Conservation (phyloP, 2,113 vertebrate genomes). For the Tichodroma muraria region DNA sequence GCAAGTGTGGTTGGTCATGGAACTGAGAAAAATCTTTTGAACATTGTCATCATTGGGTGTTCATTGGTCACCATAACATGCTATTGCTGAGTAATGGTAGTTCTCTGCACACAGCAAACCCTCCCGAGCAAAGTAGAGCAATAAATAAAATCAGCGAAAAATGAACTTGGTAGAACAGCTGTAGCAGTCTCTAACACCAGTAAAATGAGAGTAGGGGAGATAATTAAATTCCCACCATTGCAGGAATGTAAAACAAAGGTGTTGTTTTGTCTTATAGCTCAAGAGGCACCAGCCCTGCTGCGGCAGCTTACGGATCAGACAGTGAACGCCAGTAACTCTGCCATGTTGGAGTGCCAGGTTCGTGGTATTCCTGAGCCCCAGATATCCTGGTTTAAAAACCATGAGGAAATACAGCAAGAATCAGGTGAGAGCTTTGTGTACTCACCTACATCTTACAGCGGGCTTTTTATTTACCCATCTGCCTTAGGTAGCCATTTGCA, state of each 20-base stretch:
- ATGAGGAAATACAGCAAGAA: conserved; percentile 76
- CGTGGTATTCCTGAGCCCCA: conserved; percentile 81
- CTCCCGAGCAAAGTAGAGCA: not conserved
- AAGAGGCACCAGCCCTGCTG: conserved; percentile 82
- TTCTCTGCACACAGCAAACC: not conserved
- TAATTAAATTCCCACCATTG: not conserved
- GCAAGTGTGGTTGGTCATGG: not conserved
- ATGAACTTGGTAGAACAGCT: not conserved
- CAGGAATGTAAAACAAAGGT: conserved; percentile 22
- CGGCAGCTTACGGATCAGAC: conserved; percentile 78
- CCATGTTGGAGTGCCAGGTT: conserved; percentile 78
- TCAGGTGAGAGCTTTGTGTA: conserved; percentile 78
- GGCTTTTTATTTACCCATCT: not conserved
- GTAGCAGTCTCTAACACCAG: not conserved
- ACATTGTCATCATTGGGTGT: not conserved
- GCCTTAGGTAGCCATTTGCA: not conserved
- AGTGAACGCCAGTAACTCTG: conserved; percentile 83
- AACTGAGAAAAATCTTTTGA: not conserved
- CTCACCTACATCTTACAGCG: not conserved
- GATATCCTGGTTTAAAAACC: conserved; percentile 91
- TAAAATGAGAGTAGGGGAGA: not conserved
- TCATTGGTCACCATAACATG: not conserved
- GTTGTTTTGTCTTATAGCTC: conserved; percentile 73
- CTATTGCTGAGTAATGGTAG: not conserved
- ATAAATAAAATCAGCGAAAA: not conserved